Conservation (phyloP, 2,113 vertebrate species). For the Misgurnus anguillicaudatus region DNA sequence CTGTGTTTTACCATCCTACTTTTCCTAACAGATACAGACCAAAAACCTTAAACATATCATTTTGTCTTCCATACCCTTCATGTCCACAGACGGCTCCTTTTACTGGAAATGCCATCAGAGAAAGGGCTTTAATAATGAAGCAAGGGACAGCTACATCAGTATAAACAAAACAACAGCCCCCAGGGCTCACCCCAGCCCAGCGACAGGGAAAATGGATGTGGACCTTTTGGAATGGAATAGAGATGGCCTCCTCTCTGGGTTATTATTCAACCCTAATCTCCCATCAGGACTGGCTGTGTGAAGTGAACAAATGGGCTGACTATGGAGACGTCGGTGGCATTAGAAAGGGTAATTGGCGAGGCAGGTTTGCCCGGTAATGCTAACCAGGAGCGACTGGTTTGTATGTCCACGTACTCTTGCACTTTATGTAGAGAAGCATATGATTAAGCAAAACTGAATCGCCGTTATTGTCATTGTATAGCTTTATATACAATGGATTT, state of each 20-base stretch:
- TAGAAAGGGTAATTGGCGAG: constrained; percentile 36
- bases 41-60: constrained; percentile 21
- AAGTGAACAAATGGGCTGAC: constrained; percentile 45
- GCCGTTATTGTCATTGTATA: too few relatives aligned
- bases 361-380: background rate
- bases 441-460: background rate
- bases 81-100: constrained; percentile 16
- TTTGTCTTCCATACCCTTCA: constrained; percentile 16
- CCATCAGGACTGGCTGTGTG: constrained; percentile 44
- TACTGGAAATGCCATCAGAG: constrained; percentile 34
- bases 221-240: constrained; percentile 51
- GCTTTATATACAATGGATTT: too few relatives aligned
- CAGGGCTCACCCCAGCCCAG: constrained; percentile 24
- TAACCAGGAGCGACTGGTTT: constrained; percentile 30
- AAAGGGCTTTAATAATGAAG: constrained; percentile 17
- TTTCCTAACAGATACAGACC: background rate
- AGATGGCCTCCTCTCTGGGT: constrained; percentile 47
- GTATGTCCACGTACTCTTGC: constrained; percentile 4
- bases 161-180: constrained; percentile 38
- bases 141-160: constrained; percentile 42
- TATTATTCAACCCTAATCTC: constrained; percentile 52
- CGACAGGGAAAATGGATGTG: constrained; percentile 42
- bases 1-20: constrained; percentile 12
- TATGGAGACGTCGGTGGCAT: constrained; percentile 43
- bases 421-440: background rate